These are phyloP conservation scores for Timema cristinae DNA, from an alignment of 2,888 invertebrate genomes.

Conservation along the genomic window DNA sequence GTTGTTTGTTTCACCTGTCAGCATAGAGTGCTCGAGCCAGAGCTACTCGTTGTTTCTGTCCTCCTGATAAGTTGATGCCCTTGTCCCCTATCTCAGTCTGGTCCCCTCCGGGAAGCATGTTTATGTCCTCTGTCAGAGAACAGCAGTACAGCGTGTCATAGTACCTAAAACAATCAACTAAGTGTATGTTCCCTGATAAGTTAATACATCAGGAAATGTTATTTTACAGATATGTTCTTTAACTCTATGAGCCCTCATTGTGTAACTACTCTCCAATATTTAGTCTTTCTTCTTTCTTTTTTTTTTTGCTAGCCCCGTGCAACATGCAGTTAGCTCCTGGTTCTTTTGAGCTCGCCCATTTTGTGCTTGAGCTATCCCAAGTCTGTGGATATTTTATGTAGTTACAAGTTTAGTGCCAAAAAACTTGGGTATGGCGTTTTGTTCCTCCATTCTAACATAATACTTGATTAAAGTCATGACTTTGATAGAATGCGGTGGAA, in stretches of 20 bases:
- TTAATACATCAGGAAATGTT: background rate
- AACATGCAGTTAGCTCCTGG: too few relatives aligned
- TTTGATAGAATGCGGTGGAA: too few relatives aligned
- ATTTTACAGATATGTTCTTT: background rate
- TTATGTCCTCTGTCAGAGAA: slow-evolving; percentile 69
- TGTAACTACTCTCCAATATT: background rate
- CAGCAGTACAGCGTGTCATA: slow-evolving; percentile 65
- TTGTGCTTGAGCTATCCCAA: too few relatives aligned
- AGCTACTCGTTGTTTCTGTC: slow-evolving; percentile 74
- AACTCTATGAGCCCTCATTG: background rate
- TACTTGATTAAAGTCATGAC: too few relatives aligned
- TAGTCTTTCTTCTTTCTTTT: too few relatives aligned
- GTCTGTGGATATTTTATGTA: too few relatives aligned
- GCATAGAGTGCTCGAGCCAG: slow-evolving; percentile 79
- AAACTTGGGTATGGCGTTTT: too few relatives aligned
- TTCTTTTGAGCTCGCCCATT: too few relatives aligned
- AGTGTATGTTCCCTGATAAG: background rate
- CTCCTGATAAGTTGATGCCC: slow-evolving; percentile 75
- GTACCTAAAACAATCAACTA: slow-evolving; percentile 45
- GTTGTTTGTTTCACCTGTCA: slow-evolving; percentile 10
- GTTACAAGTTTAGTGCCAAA: too few relatives aligned
- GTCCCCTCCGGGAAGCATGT: slow-evolving; percentile 69
- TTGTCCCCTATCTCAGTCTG: slow-evolving; percentile 70
- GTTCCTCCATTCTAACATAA: too few relatives aligned
- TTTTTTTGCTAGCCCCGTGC: too few relatives aligned